Evolutionary conservation across 2,113 vertebrate species (phyloP).

Genomic region (Crotalus tigris): DNA sequence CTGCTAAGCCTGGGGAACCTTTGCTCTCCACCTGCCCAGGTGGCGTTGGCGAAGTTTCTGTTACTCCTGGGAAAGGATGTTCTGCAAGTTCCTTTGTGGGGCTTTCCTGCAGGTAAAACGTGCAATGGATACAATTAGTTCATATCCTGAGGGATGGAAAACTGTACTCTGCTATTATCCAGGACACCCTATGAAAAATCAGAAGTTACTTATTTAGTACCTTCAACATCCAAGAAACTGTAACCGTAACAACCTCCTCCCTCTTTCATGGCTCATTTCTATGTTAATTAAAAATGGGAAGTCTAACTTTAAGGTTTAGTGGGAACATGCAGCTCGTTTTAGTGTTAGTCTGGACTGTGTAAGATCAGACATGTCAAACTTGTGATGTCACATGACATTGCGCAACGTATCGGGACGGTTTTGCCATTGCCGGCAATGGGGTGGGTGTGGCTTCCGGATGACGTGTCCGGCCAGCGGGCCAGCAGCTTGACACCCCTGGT

Average conservation of each 20-base stretch:
- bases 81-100: conserved; percentile 88
- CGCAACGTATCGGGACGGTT: no score
- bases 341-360: not conserved
- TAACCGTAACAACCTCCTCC: not conserved
- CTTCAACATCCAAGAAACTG: not conserved
- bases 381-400: no score
- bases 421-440: no score
- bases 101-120: conserved; percentile 78
- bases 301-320: not conserved
- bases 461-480: no score
- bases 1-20: conserved; percentile 30
- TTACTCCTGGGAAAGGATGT: conserved; percentile 71
- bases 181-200: not conserved
- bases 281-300: not conserved
- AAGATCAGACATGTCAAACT: not conserved
- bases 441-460: no score
- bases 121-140: not conserved
- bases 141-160: not conserved
- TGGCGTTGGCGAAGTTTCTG: conserved; percentile 48
- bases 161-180: not conserved
- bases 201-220: not conserved
- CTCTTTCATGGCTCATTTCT: not conserved
- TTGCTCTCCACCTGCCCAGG: conserved; percentile 51
- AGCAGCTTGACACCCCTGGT: no score
- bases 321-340: not conserved